Evolutionary conservation across 92 coral and sea anemone species (phyloP), one percentile per base, ranked within the genome.

Genomic region (Plumapathes pennacea): DNA sequence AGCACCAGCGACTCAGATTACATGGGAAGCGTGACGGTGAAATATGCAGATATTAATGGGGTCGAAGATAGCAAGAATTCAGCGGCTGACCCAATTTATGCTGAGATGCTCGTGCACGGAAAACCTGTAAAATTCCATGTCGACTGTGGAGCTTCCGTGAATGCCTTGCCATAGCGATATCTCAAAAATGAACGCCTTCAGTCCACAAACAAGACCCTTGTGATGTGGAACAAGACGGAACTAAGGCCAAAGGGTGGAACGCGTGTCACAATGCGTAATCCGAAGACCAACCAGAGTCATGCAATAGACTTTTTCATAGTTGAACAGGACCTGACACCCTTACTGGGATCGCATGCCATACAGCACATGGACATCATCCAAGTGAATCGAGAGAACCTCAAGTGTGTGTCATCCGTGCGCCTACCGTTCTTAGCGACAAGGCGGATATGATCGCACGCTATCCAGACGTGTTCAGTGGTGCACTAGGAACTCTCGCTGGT

Each of bases 61-160:
- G 54, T 68, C 11, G 25, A 21, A 2, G 64, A 17, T 6, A 22
- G 44, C 20, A n/a, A n/a, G n/a, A n/a, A n/a, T n/a, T 43, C 23
- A 43, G 0, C 53, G 0, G 34, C 57, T 1, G 40, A 52, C 1
- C 53, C 46, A 24, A 50, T 71, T 8, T 58, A 28, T 36, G 79
- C 79, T 4, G 59, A 71, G 26, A 61, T 71, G 57, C 4, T 59
- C 1, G 38, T 71, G 3, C 34, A 37, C 13, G 47, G 25, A 0
- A 13, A n/a, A 3, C 61, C 69, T 0, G 46, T 59, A 0, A 60
- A 49, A 15, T 71, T 58, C 32, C 78, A 59, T 15, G 40, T 71
- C n/a, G 79, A 71, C 37, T 60, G 70, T 38, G 71, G 79, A 1
- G 70, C 71, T 15, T 59, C 70, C 0, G 68, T 60, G 10, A 60